phyloP scores from a whole-genome alignment of 1,140 invertebrate species.

The Drosophila micromelanica region DNA sequence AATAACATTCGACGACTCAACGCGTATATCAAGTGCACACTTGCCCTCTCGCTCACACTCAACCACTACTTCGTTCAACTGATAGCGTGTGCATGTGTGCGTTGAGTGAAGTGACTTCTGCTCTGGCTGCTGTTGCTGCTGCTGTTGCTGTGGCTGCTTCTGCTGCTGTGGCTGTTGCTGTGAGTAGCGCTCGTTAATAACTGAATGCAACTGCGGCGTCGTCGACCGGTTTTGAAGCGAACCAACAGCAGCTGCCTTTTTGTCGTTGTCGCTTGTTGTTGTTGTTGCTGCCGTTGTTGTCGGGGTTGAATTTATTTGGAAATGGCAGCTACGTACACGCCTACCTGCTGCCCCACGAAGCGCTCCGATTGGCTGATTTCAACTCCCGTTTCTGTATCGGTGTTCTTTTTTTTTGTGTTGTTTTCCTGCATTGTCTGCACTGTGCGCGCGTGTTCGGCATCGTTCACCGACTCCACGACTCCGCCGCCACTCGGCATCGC shows the following conservation, averaged over 20 bases:
- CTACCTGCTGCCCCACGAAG: slow-evolving; percentile 67
- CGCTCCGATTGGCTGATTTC: slow-evolving; percentile 62
- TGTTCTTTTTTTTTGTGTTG: slow-evolving; percentile 25
- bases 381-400: slow-evolving; percentile 54
- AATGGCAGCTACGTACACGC: slow-evolving; percentile 80
- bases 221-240: slow-evolving; percentile 77
- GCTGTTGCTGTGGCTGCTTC: slow-evolving; percentile 36
- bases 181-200: slow-evolving; percentile 81
- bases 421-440: neutral
- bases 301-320: slow-evolving; percentile 81
- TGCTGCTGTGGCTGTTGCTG: slow-evolving; percentile 62
- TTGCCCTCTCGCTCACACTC: slow-evolving; percentile 28
- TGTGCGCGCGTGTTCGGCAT: slow-evolving; percentile 32
- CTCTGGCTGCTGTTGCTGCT: slow-evolving; percentile 55
- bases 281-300: slow-evolving; percentile 37
- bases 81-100: slow-evolving; percentile 33
- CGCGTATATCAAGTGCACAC: slow-evolving; percentile 27
- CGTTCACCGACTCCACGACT: slow-evolving; percentile 19
- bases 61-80: slow-evolving; percentile 11
- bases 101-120: slow-evolving; percentile 72
- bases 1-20: slow-evolving; percentile 37
- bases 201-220: slow-evolving; percentile 76
- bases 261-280: slow-evolving; percentile 15
- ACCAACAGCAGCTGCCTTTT: slow-evolving; percentile 41
- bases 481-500: slow-evolving; percentile 31